Percentiles rank a stretch among this genome's conserved stretches.
These are phyloP conservation scores for Saxicola maurus DNA, from an alignment of 2,797 vertebrate species.

Conservation along the genomic window DNA sequence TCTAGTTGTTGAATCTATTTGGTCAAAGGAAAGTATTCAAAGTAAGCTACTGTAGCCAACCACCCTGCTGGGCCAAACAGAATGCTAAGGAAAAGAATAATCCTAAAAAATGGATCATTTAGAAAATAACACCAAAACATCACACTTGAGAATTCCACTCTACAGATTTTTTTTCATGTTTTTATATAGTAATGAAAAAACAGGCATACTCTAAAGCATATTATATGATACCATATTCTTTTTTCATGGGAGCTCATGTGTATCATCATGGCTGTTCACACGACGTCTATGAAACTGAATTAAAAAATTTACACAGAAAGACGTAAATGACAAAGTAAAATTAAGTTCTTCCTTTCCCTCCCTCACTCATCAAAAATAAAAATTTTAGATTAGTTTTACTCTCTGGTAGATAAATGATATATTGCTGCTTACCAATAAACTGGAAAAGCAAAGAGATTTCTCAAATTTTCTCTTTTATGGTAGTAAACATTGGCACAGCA, in stretches of 20 bases:
- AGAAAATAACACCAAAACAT: background rate
- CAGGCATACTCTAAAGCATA: background rate
- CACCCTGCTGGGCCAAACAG: background rate
- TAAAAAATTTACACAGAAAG: background rate
- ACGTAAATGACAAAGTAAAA: background rate
- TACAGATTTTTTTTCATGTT: background rate
- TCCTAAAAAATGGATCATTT: background rate
- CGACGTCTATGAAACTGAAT: background rate
- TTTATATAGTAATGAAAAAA: background rate
- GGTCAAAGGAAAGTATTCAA: background rate
- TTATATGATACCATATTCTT: background rate
- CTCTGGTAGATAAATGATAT: background rate
- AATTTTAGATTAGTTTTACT: background rate
- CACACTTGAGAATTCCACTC: background rate
- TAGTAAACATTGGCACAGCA: constrained; percentile 76
- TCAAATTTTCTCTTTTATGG: constrained; percentile 24
- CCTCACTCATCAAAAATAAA: background rate
- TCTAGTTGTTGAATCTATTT: background rate
- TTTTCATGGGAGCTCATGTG: background rate
- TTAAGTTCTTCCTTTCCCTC: constrained; percentile 1
- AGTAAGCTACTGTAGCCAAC: background rate
- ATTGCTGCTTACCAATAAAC: background rate
- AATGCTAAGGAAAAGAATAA: background rate
- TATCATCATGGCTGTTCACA: background rate
- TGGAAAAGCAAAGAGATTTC: background rate